A percentile compares a stretch with the other conserved stretches of the same genome.
These are phyloP conservation scores for Cerastoderma edule DNA, from an alignment of 2,888 invertebrate species.

Conservation along the genomic window DNA sequence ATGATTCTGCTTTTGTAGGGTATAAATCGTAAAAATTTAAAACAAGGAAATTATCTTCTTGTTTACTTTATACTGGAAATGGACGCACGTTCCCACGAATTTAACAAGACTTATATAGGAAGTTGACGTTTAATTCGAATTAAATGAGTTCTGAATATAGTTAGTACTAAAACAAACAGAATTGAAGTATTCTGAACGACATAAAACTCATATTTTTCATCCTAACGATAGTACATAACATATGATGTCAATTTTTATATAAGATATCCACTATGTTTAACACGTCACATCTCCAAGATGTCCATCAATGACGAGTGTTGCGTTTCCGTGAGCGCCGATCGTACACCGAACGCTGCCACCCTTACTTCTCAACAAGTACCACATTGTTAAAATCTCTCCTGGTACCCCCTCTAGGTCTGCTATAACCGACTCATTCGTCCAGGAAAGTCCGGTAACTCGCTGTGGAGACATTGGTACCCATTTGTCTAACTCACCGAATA, in stretches of 20 bases:
- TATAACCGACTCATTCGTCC: conserved; percentile 57
- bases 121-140: no score
- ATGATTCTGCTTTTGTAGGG: no score
- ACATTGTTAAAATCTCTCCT: conserved; percentile 64
- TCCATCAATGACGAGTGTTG: conserved; percentile 38
- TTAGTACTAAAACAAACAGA: no score
- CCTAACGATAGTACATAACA: background rate
- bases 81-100: no score
- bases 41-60: no score
- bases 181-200: no score
- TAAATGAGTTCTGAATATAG: no score
- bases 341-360: conserved; percentile 36
- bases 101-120: no score
- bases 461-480: conserved; percentile 76
- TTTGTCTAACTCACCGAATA: conserved; percentile 72
- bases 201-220: background rate
- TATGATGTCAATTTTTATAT: background rate
- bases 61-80: no score
- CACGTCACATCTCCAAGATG: conserved; percentile 38
- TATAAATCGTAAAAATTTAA: no score
- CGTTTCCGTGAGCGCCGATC: conserved; percentile 34
- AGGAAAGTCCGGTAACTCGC: conserved; percentile 60
- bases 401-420: conserved; percentile 63
- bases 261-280: background rate
- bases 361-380: conserved; percentile 52